Percentiles rank a stretch among this genome's conserved stretches.
Evolutionary conservation across 2,888 invertebrate species (phyloP).

Genomic region (Hermodice carunculata): DNA sequence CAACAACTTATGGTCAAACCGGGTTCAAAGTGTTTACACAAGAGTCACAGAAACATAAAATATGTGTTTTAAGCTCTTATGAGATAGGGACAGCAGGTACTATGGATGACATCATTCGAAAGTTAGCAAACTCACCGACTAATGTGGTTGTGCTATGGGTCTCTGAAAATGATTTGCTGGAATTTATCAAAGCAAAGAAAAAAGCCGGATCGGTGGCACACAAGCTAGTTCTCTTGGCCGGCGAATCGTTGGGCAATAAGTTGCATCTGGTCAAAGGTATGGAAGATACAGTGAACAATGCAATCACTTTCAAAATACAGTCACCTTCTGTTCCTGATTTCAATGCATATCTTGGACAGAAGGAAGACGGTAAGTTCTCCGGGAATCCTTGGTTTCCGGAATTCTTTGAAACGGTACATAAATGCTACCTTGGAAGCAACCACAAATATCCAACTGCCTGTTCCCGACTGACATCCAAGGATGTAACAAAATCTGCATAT

Average conservation of each 20-base stretch:
- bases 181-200: constrained; percentile 46
- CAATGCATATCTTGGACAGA: background rate
- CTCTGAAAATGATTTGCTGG: constrained; percentile 48
- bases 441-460: constrained; percentile 14
- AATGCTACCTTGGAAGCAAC: constrained; percentile 54
- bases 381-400: constrained; percentile 60
- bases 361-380: background rate
- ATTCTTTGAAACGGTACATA: constrained; percentile 47
- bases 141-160: constrained; percentile 58
- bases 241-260: background rate
- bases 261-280: background rate
- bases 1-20: constrained; percentile 49
- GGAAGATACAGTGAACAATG: background rate
- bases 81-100: background rate
- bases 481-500: background rate
- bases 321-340: constrained; percentile 1
- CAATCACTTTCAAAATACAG: background rate
- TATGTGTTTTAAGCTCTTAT: constrained; percentile 2
- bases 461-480: background rate
- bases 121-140: constrained; percentile 50
- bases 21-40: constrained; percentile 43
- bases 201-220: constrained; percentile 3
- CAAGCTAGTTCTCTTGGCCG: constrained; percentile 1
- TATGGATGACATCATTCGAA: constrained; percentile 44
- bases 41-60: background rate